Percentiles rank a stretch among this genome's conserved stretches.
Evolutionary conservation across 2,888 invertebrate species (phyloP).

Genomic region (Phorcus lineatus): DNA sequence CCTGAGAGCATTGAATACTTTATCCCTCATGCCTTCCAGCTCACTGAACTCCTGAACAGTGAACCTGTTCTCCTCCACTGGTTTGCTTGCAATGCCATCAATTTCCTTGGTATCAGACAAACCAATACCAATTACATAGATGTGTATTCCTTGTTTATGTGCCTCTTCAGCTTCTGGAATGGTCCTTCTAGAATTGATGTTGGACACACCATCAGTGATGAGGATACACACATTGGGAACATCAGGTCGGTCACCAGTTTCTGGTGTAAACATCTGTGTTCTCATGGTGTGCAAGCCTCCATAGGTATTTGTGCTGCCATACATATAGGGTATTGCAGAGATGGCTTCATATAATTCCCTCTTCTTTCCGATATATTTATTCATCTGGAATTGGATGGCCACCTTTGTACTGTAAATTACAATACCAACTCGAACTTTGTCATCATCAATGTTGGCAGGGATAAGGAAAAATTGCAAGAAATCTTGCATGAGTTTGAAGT

Average conservation of each 20-base stretch:
- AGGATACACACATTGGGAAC: conserved; percentile 65
- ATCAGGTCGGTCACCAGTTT: conserved; percentile 64
- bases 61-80: conserved; percentile 47
- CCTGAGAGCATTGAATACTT: conserved; percentile 36
- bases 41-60: conserved; percentile 54
- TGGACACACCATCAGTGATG: conserved; percentile 72
- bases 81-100: conserved; percentile 49
- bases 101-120: conserved; percentile 51
- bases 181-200: conserved; percentile 62
- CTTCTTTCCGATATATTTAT: conserved; percentile 45
- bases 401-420: conserved; percentile 64
- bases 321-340: conserved; percentile 56
- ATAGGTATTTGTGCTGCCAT: conserved; percentile 70
- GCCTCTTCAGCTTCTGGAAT: conserved; percentile 62
- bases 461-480: conserved; percentile 60
- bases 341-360: conserved; percentile 56
- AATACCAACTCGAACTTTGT: conserved; percentile 63
- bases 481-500: conserved; percentile 57
- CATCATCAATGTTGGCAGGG: conserved; percentile 58
- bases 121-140: conserved; percentile 59
- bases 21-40: conserved; percentile 44
- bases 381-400: conserved; percentile 61
- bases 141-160: conserved; percentile 45
- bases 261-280: conserved; percentile 54
- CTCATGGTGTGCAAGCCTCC: conserved; percentile 61